Conservation (phyloP, 2,113 vertebrate species). For the Rhinogobius similis region DNA sequence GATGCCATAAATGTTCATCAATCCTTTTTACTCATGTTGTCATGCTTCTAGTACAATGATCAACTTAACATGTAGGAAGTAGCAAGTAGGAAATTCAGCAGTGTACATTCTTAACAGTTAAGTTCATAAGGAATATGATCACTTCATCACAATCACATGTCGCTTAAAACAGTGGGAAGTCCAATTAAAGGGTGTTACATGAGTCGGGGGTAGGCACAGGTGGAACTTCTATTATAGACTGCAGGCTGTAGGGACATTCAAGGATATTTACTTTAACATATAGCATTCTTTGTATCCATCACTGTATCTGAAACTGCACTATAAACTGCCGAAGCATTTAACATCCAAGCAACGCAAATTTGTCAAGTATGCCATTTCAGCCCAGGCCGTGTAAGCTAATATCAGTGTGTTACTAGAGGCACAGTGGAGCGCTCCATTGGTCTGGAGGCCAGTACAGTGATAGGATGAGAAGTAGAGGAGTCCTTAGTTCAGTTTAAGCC, state of each 20-base stretch:
- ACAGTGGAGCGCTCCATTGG: conserved; percentile 74
- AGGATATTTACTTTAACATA: neutral
- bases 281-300: neutral
- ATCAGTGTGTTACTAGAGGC: conserved; percentile 58
- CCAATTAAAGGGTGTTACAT: conserved; percentile 32
- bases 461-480: neutral
- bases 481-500: conserved; percentile 59
- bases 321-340: conserved; percentile 10
- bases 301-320: neutral
- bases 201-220: conserved; percentile 46
- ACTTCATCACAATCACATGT: conserved; percentile 3
- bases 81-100: neutral
- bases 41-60: conserved; percentile 1
- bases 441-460: conserved; percentile 58
- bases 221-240: conserved; percentile 29
- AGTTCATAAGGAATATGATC: neutral
- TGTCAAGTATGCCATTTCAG: neutral
- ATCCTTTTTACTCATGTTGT: neutral
- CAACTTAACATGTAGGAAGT: neutral
- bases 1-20: neutral
- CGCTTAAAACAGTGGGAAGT: conserved; percentile 17
- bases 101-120: conserved; percentile 1
- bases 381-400: conserved; percentile 5
- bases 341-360: conserved; percentile 2
- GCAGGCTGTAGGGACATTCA: neutral